Conservation (phyloP, 2,113 vertebrate species). For the Rhinichthys klamathensis region DNA sequence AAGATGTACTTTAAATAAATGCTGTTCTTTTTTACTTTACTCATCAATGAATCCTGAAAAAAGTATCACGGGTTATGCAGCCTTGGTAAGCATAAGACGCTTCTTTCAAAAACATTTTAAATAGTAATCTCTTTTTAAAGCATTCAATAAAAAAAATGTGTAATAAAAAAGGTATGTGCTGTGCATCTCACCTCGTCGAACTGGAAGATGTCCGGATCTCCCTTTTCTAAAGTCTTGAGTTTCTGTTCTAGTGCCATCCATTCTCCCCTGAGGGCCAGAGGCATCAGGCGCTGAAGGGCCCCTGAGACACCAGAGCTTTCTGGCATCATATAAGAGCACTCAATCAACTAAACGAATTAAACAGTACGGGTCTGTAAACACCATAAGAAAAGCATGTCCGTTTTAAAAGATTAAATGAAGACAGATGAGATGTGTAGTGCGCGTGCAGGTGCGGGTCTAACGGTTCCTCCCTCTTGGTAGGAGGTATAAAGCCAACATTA, state of each 20-base stretch:
- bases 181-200: conserved; percentile 50
- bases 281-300: conserved; percentile 42
- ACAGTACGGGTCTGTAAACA: neutral
- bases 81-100: no score
- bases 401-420: neutral
- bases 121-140: neutral
- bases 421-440: neutral
- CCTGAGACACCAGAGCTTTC: conserved; percentile 50
- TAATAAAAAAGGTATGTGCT: neutral
- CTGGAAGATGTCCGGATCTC: conserved; percentile 45
- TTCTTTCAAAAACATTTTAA: no score
- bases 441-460: conserved; percentile 4
- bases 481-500: conserved; percentile 1
- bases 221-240: conserved; percentile 60
- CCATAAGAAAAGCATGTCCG: neutral
- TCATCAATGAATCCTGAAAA: no score
- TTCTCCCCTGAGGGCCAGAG: conserved; percentile 60
- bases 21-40: no score
- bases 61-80: no score
- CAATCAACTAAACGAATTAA: neutral
- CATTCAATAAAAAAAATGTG: neutral
- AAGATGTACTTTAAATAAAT: no score
- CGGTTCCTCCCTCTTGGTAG: conserved; percentile 25
- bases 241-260: conserved; percentile 58
- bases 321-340: conserved; percentile 48